Base-by-base conservation (phyloP, 2,797 vertebrate species). In the Melanotaenia trifasciata region DNA sequence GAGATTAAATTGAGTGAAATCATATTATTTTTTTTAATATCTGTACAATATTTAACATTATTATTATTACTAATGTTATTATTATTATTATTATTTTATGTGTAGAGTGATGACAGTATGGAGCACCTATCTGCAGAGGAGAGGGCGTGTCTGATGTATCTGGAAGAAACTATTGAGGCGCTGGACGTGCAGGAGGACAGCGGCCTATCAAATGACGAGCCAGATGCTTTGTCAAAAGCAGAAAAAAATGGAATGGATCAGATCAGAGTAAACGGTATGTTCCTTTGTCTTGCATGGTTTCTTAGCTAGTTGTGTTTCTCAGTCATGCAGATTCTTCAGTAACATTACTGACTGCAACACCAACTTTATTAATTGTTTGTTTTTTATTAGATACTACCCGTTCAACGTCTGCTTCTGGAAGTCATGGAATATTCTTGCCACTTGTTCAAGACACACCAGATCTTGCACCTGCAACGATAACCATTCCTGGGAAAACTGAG, bases 131-230 rank as follows among this genome's bases (percentile, higher is more conserved):
- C 97, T 0, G 92, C 96, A 13, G 98, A 98, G 40, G 98, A 98
- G 83, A 95, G 95, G 12, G 98, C 96, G 4, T 97, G 97, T 58
- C 90, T 99, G 70, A 95, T 96, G 89, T 99, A 97, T 88, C 89
- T 99, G 67, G 96, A 99, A 83, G 95, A 97, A 87, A 98, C 96
- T 0, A 97, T 99, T 0, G 97, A 97, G 81, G 96, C 96, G 0
- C 80, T 99, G 85, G 97, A 98, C 62, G 72, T 91, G 1, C 96
- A 98, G 76, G 95, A 95, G 36, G 96, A 98, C 92, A 96, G 96
- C 0, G 94, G 96, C 24, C 74, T 97, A 51, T 96, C 96, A 33
- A 94, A 93, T 0, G 95, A 96, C 1, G 95, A 96, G 76, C 90
- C 70, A 14, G 90, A 94, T 1, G 0, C 45, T 32, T 86, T 36